Percentiles rank a stretch among this genome's conserved stretches.
Conservation (phyloP, 2,888 invertebrate species). For the Tetragonula carbonaria region DNA sequence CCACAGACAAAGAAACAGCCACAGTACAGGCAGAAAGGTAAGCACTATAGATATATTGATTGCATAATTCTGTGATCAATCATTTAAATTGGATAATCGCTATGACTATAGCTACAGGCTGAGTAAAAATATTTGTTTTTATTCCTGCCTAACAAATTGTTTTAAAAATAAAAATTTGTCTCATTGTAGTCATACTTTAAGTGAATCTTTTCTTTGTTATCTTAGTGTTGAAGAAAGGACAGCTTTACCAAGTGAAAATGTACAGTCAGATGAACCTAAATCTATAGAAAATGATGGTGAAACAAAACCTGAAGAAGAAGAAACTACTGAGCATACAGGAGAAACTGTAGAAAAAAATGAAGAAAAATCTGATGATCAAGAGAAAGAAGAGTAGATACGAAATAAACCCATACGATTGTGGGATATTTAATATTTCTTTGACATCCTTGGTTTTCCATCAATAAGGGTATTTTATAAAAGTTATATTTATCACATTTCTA, state of each 20-base stretch:
- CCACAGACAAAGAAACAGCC: conserved; percentile 80
- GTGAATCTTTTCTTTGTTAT: conserved; percentile 24
- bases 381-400: conserved; percentile 80
- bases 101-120: conserved; percentile 14
- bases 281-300: conserved; percentile 73
- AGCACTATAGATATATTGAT: conserved; percentile 52
- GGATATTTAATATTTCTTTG: conserved; percentile 62
- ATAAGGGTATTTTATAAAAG: conserved; percentile 73
- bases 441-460: conserved; percentile 72
- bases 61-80: conserved; percentile 51
- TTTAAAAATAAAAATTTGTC: conserved; percentile 39
- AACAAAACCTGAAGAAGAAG: conserved; percentile 77
- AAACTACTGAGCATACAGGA: conserved; percentile 80
- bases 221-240: conserved; percentile 77
- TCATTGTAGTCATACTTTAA: conserved; percentile 4
- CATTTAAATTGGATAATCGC: conserved; percentile 36
- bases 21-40: conserved; percentile 77
- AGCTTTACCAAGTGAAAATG: conserved; percentile 69
- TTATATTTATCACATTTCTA: conserved; percentile 71
- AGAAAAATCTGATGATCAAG: conserved; percentile 80
- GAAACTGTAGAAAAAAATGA: conserved; percentile 80
- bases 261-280: conserved; percentile 71
- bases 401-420: conserved; percentile 59
- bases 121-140: background rate
- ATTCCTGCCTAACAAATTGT: background rate